Evolutionary conservation across 2,888 invertebrate genomes (phyloP), one percentile per base, ranked within the genome.

Genomic region (Himalopsyche tibetana): DNA sequence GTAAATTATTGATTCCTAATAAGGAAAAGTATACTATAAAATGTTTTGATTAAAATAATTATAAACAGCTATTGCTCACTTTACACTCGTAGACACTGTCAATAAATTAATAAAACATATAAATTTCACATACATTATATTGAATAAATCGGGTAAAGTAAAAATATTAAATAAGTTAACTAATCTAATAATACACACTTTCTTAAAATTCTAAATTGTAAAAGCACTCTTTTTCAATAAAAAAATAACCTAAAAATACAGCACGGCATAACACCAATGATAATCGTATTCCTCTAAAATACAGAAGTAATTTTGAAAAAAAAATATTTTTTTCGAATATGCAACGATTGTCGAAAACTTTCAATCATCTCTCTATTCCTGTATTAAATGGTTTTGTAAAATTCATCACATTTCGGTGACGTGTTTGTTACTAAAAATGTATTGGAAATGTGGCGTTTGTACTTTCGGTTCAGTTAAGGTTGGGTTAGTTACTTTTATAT

Each of bases 381-480:
- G 51, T 11, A 15, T 55, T 42, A 69, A 55, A 69, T 83, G 40
- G 19, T 80, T 51, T 42, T 42, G n/a, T 80, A 80, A 82, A 81
- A 51, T 51, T 12, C 42, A 17, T 82, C 42, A 74, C 19, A n/a
- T 42, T n/a, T 79, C 28, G 9, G 28, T 79, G 38, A 51, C 80
- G 19, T 38, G 81, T 36, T 28, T 9, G 55, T 81, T 84, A 81
- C 38, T 42, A 80, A 36, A 42, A 79, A 36, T 80, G 55, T 84
- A 40, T 74, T 85, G 69, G 89, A 89, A 89, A 89, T 89, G 91
- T 90, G 90, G 90, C 89, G 90, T 90, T 93, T 93, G 93, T 93
- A 93, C 93, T 93, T 86, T 89, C 86, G 86, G 87, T 87, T 87
- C 80, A 82, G 69, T 92, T 92, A 91, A 91, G 91, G 90, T 90